Percentiles rank a stretch among this genome's conserved stretches.
Conservation (phyloP, 1,140 invertebrate species). For the Caenorhabditis tropicalis region DNA sequence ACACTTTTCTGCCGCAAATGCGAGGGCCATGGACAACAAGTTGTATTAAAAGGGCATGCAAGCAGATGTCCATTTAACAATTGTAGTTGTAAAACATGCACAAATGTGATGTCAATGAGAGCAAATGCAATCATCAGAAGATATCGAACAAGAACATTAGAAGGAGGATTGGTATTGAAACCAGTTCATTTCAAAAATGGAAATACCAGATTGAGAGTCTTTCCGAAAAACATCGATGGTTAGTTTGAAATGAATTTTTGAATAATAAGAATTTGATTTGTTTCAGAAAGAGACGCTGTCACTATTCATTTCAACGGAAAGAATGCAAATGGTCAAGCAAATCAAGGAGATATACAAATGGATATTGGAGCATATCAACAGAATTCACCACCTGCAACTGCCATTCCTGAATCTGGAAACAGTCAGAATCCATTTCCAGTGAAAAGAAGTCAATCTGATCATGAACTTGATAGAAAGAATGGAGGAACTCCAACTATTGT, state of each 20-base stretch:
- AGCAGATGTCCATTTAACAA: conserved; percentile 69
- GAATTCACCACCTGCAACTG: background rate
- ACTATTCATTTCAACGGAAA: conserved; percentile 20
- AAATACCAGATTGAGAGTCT: conserved; percentile 68
- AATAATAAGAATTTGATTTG: background rate
- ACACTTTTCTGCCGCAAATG: conserved; percentile 71
- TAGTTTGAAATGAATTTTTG: background rate
- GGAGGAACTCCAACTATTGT: conserved; percentile 13
- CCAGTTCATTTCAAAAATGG: conserved; percentile 72
- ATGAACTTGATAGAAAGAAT: conserved; percentile 13
- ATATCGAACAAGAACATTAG: conserved; percentile 68
- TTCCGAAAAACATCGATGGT: conserved; percentile 72
- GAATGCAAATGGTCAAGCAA: background rate
- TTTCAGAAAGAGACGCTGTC: conserved; percentile 7
- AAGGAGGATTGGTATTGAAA: conserved; percentile 70
- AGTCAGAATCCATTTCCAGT: background rate
- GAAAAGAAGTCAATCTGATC: conserved; percentile 29
- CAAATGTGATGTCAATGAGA: conserved; percentile 71
- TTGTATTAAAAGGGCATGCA: conserved; percentile 68
- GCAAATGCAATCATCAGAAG: conserved; percentile 70
- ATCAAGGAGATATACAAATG: background rate
- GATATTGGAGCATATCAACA: background rate
- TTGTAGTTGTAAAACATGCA: conserved; percentile 70
- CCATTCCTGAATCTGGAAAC: conserved; percentile 23
- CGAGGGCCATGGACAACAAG: conserved; percentile 68